These are phyloP conservation scores for Pipistrellus nathusii DNA, from an alignment of 2,797 vertebrate species.

Conservation along the genomic window DNA sequence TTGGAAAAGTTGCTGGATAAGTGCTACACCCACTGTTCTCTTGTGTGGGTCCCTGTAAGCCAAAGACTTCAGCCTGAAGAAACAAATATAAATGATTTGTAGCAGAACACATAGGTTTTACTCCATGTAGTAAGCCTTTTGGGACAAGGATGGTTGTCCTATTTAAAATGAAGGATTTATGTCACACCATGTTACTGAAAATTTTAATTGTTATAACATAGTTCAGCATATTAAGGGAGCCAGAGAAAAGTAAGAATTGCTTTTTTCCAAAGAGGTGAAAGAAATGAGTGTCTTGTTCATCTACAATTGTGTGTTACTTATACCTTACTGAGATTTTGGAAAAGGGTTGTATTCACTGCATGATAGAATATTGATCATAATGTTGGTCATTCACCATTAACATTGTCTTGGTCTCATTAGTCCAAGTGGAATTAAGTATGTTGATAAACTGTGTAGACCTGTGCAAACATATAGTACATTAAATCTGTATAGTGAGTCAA, in stretches of 20 bases:
- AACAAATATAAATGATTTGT: not conserved
- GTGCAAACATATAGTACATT: not conserved
- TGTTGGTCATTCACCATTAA: not conserved
- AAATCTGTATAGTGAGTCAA: not conserved
- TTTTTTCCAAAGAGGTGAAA: slow-evolving; percentile 28
- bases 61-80: not conserved
- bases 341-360: not conserved
- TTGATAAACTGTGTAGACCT: not conserved
- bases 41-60: not conserved
- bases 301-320: not conserved
- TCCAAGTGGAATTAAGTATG: not conserved
- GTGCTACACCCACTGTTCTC: not conserved
- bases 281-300: not conserved
- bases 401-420: not conserved
- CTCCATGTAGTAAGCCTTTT: not conserved
- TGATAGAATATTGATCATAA: not conserved
- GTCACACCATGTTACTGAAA: not conserved
- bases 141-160: not conserved
- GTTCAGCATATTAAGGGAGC: not conserved
- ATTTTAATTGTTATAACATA: not conserved
- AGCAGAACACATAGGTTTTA: not conserved
- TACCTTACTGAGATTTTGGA: not conserved
- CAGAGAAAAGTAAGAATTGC: not conserved
- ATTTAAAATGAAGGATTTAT: not conserved
- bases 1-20: not conserved